Evolutionary conservation across 92 coral and sea anemone species (phyloP).

Genomic region (Isaurus tuberculatus): DNA sequence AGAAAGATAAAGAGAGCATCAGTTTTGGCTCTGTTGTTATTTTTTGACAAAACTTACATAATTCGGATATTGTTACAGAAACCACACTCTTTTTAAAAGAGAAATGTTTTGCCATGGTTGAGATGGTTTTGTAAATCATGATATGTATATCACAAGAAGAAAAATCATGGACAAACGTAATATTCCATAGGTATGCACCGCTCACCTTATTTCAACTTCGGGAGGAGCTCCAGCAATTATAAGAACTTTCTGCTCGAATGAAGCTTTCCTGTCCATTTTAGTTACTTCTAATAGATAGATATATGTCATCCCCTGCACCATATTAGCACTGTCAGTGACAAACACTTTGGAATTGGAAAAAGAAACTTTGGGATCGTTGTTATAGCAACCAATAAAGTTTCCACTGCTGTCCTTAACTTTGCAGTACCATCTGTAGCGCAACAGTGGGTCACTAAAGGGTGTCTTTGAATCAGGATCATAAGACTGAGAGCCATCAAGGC

Average conservation of each 20-base stretch:
- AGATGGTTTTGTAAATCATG: neutral
- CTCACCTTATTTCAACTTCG: conserved; percentile 76
- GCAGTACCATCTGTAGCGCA: conserved; percentile 72
- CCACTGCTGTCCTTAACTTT: conserved; percentile 25
- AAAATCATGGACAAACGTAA: neutral
- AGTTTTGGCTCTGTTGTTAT: too few species aligned
- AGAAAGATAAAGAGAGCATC: too few species aligned
- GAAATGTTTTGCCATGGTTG: too few species aligned
- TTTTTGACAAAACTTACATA: too few species aligned
- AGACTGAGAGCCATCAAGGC: conserved; percentile 64
- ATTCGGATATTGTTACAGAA: too few species aligned
- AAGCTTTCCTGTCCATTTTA: conserved; percentile 69
- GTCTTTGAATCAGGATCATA: conserved; percentile 70
- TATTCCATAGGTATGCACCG: too few species aligned
- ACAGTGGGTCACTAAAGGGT: conserved; percentile 28
- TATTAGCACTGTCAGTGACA: conserved; percentile 58
- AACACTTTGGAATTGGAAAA: conserved; percentile 47
- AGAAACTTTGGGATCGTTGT: conserved; percentile 18
- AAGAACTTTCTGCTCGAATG: conserved; percentile 65
- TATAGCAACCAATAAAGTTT: conserved; percentile 24
- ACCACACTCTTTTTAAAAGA: too few species aligned
- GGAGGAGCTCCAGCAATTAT: conserved; percentile 84
- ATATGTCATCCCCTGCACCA: conserved; percentile 71
- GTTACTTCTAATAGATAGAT: conserved; percentile 67
- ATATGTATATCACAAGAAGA: neutral